Evolutionary conservation across 2,113 vertebrate genomes (phyloP).

Genomic region (Pluvianellus socialis): DNA sequence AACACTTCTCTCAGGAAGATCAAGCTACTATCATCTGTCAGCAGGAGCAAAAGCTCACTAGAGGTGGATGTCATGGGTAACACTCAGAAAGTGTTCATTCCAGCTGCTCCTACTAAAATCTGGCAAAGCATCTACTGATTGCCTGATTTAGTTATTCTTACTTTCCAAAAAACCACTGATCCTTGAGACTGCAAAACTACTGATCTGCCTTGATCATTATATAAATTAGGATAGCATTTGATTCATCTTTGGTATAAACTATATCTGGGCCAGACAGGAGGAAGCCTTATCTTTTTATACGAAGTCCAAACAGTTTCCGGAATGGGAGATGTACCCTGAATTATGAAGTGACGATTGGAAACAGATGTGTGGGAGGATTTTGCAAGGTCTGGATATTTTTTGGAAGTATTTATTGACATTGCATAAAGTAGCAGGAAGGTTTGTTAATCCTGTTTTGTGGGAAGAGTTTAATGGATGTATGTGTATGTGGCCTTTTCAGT

Average conservation of each 20-base stretch:
- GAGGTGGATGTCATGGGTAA: neutral
- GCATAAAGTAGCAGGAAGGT: neutral
- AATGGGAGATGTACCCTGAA: neutral
- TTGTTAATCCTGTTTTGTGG: neutral
- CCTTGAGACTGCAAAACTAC: neutral
- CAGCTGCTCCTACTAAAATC: neutral
- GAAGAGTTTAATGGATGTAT: neutral
- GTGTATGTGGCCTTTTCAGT: neutral
- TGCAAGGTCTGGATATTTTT: conserved; percentile 5
- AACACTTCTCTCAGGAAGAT: neutral
- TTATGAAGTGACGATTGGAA: neutral
- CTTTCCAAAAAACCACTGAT: neutral
- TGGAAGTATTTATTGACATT: neutral
- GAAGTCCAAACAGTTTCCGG: neutral
- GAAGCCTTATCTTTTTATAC: neutral
- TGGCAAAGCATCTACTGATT: neutral
- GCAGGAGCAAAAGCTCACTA: conserved; percentile 14
- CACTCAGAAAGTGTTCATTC: neutral
- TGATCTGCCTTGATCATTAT: neutral
- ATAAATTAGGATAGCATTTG: conserved; percentile 18
- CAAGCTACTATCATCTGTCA: neutral
- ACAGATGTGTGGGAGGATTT: neutral
- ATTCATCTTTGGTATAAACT: neutral
- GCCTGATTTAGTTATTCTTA: neutral
- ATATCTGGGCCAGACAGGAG: neutral